Conservation (phyloP, 2,113 vertebrate species). For the Platichthys stellatus region DNA sequence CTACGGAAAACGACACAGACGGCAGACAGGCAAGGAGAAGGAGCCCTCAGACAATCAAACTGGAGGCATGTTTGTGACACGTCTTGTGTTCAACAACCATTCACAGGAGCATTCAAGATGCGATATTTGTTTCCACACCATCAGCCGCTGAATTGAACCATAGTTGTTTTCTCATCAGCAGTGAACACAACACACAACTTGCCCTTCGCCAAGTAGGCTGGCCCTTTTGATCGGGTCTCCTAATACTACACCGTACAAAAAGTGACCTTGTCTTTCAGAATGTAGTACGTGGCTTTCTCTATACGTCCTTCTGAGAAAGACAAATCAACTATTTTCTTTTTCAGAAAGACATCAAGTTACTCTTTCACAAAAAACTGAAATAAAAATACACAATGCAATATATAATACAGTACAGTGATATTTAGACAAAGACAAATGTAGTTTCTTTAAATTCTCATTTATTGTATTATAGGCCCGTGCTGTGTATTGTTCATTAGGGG, state of each 20-base stretch:
- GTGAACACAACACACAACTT: conserved; percentile 30
- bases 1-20: conserved; percentile 45
- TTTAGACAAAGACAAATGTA: too few relatives aligned
- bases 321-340: too few relatives aligned
- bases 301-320: background rate
- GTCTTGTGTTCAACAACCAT: conserved; percentile 50
- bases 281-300: background rate
- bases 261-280: background rate
- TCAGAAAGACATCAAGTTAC: too few relatives aligned
- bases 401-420: too few relatives aligned
- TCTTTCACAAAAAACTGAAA: too few relatives aligned
- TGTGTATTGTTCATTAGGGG: too few relatives aligned
- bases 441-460: too few relatives aligned
- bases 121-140: conserved; percentile 44
- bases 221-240: conserved; percentile 21
- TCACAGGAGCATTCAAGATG: conserved; percentile 53
- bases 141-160: conserved; percentile 48
- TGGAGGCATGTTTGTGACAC: conserved; percentile 56
- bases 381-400: too few relatives aligned
- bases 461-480: too few relatives aligned
- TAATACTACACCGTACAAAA: background rate
- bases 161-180: conserved; percentile 63
- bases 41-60: conserved; percentile 48
- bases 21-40: conserved; percentile 23
- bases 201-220: conserved; percentile 35